Evolutionary conservation across 2,888 invertebrate genomes (phyloP).

Genomic region (Bellardia pandia): DNA sequence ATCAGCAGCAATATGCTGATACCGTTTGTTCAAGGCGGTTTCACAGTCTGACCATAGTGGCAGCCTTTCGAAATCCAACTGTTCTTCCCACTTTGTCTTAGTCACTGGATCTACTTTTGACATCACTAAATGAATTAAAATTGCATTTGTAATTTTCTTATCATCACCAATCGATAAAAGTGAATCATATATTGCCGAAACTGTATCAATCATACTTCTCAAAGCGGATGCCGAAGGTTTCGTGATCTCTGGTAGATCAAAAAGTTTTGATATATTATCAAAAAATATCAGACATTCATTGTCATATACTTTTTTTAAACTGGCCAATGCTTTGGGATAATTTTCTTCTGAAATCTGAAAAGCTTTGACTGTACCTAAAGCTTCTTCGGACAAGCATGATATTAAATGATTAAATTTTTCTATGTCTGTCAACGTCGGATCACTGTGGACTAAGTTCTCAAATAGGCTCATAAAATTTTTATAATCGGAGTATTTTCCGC

Average conservation of each 20-base stretch:
- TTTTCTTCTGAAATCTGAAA: slow-evolving; percentile 14
- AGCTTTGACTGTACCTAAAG: neutral
- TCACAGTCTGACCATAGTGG: slow-evolving; percentile 18
- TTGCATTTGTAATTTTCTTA: slow-evolving; percentile 20
- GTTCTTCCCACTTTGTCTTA: slow-evolving; percentile 18
- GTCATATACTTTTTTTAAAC: neutral
- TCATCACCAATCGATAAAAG: slow-evolving; percentile 8
- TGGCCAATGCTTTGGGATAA: neutral
- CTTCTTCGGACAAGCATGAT: no score
- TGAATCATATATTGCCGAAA: neutral
- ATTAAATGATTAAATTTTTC: no score
- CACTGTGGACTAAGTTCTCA: no score
- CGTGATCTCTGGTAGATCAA: neutral
- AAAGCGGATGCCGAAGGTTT: slow-evolving; percentile 1
- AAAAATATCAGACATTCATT: neutral
- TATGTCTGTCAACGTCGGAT: no score
- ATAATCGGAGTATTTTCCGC: no score
- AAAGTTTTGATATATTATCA: neutral
- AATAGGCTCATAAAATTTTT: no score
- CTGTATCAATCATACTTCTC: neutral
- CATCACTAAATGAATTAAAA: no score
- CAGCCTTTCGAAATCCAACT: neutral
- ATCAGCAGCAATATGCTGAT: no score
- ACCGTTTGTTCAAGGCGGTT: slow-evolving; percentile 2
- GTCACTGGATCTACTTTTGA: neutral